Evolutionary conservation across 1,140 invertebrate species (phyloP).

Genomic region (Polypedilum pembai): DNA sequence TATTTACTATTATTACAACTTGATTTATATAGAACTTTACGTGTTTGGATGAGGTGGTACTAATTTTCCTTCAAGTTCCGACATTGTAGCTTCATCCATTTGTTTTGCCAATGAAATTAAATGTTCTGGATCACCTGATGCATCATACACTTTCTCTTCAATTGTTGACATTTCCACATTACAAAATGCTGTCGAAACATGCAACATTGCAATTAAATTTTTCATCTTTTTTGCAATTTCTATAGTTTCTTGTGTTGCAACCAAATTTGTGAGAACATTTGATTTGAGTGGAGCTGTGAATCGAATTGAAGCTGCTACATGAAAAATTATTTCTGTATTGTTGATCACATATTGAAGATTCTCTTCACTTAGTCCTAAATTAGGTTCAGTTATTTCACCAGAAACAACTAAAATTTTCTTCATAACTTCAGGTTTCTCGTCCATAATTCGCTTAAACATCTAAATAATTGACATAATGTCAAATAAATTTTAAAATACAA

Average conservation of each 20-base stretch:
- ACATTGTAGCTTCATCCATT: slow-evolving; percentile 58
- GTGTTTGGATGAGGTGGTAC: slow-evolving; percentile 62
- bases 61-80: slow-evolving; percentile 39
- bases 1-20: no score
- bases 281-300: slow-evolving; percentile 65
- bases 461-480: no score
- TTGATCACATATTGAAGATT: slow-evolving; percentile 50
- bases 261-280: slow-evolving; percentile 64
- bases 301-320: slow-evolving; percentile 79
- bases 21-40: no score
- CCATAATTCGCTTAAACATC: slow-evolving; percentile 64
- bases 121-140: slow-evolving; percentile 57
- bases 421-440: slow-evolving; percentile 55
- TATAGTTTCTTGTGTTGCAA: slow-evolving; percentile 57
- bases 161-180: slow-evolving; percentile 60
- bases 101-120: slow-evolving; percentile 60
- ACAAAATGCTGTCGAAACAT: slow-evolving; percentile 51
- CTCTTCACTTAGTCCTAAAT: slow-evolving; percentile 53
- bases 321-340: slow-evolving; percentile 78
- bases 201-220: neutral
- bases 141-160: slow-evolving; percentile 58
- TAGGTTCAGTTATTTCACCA: slow-evolving; percentile 54
- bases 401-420: slow-evolving; percentile 68
- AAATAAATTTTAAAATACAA: no score
- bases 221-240: slow-evolving; percentile 49